phyloP scores from a whole-genome alignment of 2,113 vertebrate species.

The Lethenteron reissneri region DNA sequence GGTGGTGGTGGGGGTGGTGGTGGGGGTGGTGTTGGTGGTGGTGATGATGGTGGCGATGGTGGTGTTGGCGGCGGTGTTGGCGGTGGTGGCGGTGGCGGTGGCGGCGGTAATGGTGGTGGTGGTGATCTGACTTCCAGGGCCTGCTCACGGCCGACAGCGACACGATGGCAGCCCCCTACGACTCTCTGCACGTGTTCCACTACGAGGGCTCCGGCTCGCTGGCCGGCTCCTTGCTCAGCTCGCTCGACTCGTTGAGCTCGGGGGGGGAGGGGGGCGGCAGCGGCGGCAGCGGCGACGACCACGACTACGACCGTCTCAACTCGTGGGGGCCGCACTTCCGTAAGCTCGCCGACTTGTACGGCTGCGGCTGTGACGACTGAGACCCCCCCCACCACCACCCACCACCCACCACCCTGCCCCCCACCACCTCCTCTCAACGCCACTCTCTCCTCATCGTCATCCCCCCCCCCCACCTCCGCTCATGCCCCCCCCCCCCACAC shows the following conservation, averaged over 20 bases:
- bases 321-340: slow-evolving; percentile 75
- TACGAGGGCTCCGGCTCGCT: no score
- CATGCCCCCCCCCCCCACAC: no score
- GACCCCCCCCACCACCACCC: no score
- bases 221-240: slow-evolving; percentile 18
- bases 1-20: no score
- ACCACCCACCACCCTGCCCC: no score
- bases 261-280: slow-evolving; percentile 27
- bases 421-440: no score
- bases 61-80: slow-evolving; percentile 66
- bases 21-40: slow-evolving; percentile 26
- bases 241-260: slow-evolving; percentile 64
- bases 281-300: slow-evolving; percentile 20
- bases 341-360: slow-evolving; percentile 77
- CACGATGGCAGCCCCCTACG: no score
- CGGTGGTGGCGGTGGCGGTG: slow-evolving; percentile 77
- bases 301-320: slow-evolving; percentile 52
- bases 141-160: no score
- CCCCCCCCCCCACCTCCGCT: no score
- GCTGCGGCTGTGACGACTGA: slow-evolving; percentile 44
- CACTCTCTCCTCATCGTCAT: no score
- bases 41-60: slow-evolving; percentile 62
- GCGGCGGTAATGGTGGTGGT: slow-evolving; percentile 70
- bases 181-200: no score
- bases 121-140: slow-evolving; percentile 10